These are phyloP conservation scores for Asobara japonica DNA, from an alignment of 1,140 invertebrate genomes.

Conservation along the genomic window DNA sequence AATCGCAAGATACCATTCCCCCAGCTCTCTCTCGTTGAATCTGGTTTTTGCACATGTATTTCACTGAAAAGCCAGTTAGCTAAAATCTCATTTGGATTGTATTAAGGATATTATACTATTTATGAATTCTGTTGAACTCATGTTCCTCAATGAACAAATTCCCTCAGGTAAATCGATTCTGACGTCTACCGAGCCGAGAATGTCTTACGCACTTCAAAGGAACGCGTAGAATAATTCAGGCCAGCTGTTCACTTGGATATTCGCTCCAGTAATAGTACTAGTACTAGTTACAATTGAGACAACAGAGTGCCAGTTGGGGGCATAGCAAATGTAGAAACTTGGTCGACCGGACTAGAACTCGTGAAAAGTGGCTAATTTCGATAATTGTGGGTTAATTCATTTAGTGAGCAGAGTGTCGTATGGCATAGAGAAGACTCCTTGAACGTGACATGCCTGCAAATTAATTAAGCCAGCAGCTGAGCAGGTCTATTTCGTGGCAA, in stretches of 20 bases:
- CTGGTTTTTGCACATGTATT: too few species aligned
- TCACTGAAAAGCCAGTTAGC: not conserved
- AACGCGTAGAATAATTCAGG: not conserved
- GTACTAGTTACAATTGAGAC: not conserved
- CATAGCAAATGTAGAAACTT: slow-evolving; percentile 14
- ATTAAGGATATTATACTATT: not conserved
- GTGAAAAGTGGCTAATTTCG: slow-evolving; percentile 48
- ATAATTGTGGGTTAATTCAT: slow-evolving; percentile 56
- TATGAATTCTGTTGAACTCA: not conserved
- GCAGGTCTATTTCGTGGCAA: slow-evolving; percentile 18
- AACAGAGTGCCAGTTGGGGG: not conserved
- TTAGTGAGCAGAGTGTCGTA: slow-evolving; percentile 45
- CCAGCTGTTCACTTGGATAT: slow-evolving; percentile 30
- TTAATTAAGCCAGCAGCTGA: slow-evolving; percentile 48
- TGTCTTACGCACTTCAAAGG: not conserved
- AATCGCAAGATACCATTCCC: slow-evolving; percentile 24
- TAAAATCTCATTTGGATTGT: not conserved
- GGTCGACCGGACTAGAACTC: not conserved
- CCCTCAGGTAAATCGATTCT: not conserved
- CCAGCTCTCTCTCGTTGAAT: not conserved
- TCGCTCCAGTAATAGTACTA: not conserved
- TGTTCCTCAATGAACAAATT: too few species aligned
- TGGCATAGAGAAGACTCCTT: slow-evolving; percentile 42
- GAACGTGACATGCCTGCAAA: slow-evolving; percentile 51
- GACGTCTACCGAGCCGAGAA: not conserved